These are phyloP conservation scores for Limanda limanda DNA, from an alignment of 2,113 vertebrate genomes.

Conservation along the genomic window DNA sequence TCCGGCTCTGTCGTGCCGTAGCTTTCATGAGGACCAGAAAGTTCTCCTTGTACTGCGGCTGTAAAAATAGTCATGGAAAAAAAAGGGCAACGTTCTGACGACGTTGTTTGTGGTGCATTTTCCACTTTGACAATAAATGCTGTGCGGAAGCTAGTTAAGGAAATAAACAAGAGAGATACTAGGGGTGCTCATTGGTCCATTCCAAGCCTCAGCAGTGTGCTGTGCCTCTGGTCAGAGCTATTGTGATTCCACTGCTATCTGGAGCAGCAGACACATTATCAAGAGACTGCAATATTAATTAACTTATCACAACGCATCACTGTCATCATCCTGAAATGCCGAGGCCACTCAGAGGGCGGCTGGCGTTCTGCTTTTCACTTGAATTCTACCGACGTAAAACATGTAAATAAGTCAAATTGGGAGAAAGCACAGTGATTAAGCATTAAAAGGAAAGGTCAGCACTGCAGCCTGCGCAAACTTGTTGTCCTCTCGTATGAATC, in stretches of 20 bases:
- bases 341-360: slow-evolving; percentile 27
- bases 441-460: slow-evolving; percentile 51
- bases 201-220: neutral
- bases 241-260: slow-evolving; percentile 47
- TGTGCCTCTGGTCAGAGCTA: slow-evolving; percentile 12
- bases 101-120: no score
- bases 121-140: neutral
- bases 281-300: slow-evolving; percentile 45
- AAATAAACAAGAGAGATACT: neutral
- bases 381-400: slow-evolving; percentile 23
- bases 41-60: neutral
- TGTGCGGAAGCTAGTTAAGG: neutral
- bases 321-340: slow-evolving; percentile 32
- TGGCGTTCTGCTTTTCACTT: slow-evolving; percentile 13
- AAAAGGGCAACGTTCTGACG: neutral
- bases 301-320: slow-evolving; percentile 58
- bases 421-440: slow-evolving; percentile 36
- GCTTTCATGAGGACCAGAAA: neutral
- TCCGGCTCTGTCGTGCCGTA: neutral
- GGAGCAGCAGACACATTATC: slow-evolving; percentile 44
- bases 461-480: slow-evolving; percentile 15
- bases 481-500: neutral
- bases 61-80: neutral
- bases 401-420: slow-evolving; percentile 37
- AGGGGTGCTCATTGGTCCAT: neutral